Evolutionary conservation across 1,140 invertebrate species (phyloP), one percentile per base, ranked within the genome.

Genomic region (Platyura marginata): DNA sequence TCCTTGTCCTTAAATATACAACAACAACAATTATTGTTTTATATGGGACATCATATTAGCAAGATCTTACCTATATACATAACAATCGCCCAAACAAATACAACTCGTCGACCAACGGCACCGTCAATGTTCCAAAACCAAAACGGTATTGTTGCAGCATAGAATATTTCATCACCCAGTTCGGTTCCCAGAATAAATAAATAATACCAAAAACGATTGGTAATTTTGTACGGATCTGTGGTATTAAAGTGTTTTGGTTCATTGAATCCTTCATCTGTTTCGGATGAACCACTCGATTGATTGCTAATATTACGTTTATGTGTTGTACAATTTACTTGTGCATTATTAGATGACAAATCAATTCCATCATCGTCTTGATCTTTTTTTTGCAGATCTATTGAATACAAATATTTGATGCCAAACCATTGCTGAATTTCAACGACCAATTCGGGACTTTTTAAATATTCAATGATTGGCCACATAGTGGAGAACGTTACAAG

Each of bases 81-180:
- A 25, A 81, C 69, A 34, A 81, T 70, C 20, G 78, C 74, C 88
- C 88, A 93, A 3, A 90, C 75, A 20, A 88, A 60, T 16, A 88
- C 72, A 16, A 90, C 75, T 58, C 79, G 68, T 49, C 84, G 63
- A 9, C 81, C 81, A 21, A 88, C 79, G 22, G 79, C 78, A 16
- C 79, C 79, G 64, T 90, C 85, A 44, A 92, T 70, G 61, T 92
- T 92, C 88, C 88, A 92, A 53, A 88, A 83, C 75, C 83, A 85
- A 61, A 87, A 89, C 11, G 86, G 83, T 54, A 92, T 88, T 55
- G 90, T 88, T 9, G 74, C 67, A 0, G 79, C 72, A 61, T 92
- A 92, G 65, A 92, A 92, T 44, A 81, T 70, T 64, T 91, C 88
- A 66, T 91, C 88, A 0, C 87, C 88, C 18, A 92, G 61, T 42